phyloP scores from a whole-genome alignment of 2,888 invertebrate species.

The Xestobium rufovillosum region DNA sequence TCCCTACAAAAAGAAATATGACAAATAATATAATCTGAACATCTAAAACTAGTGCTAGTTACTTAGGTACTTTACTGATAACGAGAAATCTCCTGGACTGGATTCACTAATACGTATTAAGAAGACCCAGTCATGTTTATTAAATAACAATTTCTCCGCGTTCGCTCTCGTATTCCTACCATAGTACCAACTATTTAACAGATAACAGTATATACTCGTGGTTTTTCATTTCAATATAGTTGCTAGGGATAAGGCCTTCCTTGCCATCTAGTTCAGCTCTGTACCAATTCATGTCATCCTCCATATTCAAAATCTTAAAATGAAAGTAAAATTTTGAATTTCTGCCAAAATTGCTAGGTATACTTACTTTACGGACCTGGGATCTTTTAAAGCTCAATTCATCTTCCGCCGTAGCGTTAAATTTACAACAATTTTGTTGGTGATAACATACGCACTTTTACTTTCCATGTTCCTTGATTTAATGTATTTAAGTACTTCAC shows the following conservation, averaged over 20 bases:
- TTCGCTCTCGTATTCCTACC: slow-evolving; percentile 96
- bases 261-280: slow-evolving; percentile 95
- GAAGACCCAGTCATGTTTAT: slow-evolving; percentile 97
- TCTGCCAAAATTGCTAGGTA: not conserved
- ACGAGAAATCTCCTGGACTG: slow-evolving; percentile 97
- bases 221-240: slow-evolving; percentile 99
- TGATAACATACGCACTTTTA: no score
- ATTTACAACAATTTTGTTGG: no score
- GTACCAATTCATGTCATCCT: slow-evolving; percentile 99
- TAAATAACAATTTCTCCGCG: slow-evolving; percentile 89
- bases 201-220: slow-evolving; percentile 64
- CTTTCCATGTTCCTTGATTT: no score
- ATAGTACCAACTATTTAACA: slow-evolving; percentile 82
- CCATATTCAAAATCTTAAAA: slow-evolving; percentile 95
- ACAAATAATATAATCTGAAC: no score
- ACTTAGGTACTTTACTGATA: slow-evolving; percentile 99
- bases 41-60: no score
- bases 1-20: no score
- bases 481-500: no score
- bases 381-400: slow-evolving; percentile 97
- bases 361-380: slow-evolving; percentile 88
- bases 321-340: slow-evolving; percentile 18
- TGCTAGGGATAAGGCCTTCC: slow-evolving; percentile 98
- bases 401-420: slow-evolving; percentile 97
- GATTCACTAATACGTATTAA: slow-evolving; percentile 98